Base-by-base conservation (phyloP, 2,888 invertebrate genomes). In the Diloba caeruleocephala region DNA sequence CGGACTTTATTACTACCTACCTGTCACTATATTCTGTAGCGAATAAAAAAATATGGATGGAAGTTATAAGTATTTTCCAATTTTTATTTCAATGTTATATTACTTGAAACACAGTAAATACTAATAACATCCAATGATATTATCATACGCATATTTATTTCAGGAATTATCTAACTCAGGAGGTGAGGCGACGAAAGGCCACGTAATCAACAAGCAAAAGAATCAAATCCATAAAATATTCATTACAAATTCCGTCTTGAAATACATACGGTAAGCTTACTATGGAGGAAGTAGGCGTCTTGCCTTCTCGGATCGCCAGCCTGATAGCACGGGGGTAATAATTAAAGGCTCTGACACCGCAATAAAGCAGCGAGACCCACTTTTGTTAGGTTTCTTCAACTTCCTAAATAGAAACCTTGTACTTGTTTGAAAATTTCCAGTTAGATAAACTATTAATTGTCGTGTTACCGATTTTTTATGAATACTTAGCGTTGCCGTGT, bases 321-420 rank as follows among this genome's bases (percentile, higher is more conserved):
- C 37, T 54, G 76, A 74, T 74, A 83, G 75, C 74, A 74, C 63
- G 58, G 54, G 58, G 65, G 74, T 53, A 78, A 82, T 83, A 85
- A 85, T 86, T 86, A 86, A 85, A 85, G 78, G 61, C 73, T 77
- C 81, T 82, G 81, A 85, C 82, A 71, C 74, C 72, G 81, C 81
- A 70, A 78, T 79, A 81, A 71, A 71, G 26, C 23, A 71, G 42
- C 65, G 32, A 71, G 56, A 64, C 64, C 73, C 51, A 78, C 46
- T 76, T 77, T 74, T 49, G 51, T 61, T 50, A 65, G 49, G 55
- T 56, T 64, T 57, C 62, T 75, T 73, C 37, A 28, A 68, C 38
- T 61, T 52, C 49, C 57, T 50, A 58, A 61, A 59, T 50, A 14
- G 25, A n/a, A 43, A 53, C 37, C 37, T 51, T 61, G 29, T 28